phyloP scores from a whole-genome alignment of 2,797 vertebrate species.

The Tangara arthus region DNA sequence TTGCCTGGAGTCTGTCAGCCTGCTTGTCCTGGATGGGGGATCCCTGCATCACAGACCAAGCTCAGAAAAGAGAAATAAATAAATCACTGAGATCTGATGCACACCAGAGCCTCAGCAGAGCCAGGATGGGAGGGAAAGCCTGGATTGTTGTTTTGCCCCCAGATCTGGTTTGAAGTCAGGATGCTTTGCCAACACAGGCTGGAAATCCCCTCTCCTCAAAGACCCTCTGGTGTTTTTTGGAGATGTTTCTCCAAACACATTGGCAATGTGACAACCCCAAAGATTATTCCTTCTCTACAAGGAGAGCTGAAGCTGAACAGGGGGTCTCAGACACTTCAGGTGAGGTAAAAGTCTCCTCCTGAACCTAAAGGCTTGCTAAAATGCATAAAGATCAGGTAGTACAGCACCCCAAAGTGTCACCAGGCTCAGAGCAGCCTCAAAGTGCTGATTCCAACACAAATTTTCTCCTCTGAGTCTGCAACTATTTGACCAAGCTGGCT shows the following conservation, averaged over 20 bases:
- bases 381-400: background rate
- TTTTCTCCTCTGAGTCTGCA: background rate
- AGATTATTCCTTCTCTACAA: background rate
- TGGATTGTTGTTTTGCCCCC: background rate
- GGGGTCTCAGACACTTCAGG: background rate
- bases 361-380: background rate
- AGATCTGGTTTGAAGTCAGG: background rate
- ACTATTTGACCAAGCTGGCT: background rate
- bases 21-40: background rate
- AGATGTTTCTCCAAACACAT: background rate
- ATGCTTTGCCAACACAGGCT: background rate
- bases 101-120: background rate
- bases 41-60: background rate
- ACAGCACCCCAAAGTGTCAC: background rate
- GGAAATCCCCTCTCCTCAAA: background rate
- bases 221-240: background rate
- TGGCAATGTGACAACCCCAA: accelerated
- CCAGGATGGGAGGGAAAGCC: background rate
- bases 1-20: background rate
- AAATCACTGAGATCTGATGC: background rate
- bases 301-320: background rate
- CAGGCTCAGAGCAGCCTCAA: background rate
- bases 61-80: background rate
- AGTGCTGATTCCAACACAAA: background rate
- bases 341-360: background rate